phyloP scores from a whole-genome alignment of 2,113 vertebrate genomes.

The Chionis minor region DNA sequence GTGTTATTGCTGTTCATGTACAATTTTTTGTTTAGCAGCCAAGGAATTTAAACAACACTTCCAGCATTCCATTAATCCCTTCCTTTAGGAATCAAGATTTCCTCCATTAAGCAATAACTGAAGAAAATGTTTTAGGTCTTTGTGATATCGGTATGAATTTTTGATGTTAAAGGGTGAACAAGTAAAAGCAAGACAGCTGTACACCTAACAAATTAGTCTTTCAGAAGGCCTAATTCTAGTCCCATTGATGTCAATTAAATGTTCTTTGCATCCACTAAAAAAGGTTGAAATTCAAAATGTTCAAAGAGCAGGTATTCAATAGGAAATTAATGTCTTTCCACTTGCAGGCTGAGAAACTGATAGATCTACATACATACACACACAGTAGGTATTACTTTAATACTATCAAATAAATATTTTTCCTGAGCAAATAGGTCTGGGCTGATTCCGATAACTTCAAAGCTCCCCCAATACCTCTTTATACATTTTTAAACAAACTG shows the following conservation, averaged over 20 bases:
- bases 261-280: background rate
- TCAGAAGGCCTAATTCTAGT: slow-evolving; percentile 7
- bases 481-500: slow-evolving; percentile 11
- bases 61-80: slow-evolving; percentile 43
- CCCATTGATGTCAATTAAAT: background rate
- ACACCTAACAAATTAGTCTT: slow-evolving; percentile 36
- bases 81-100: slow-evolving; percentile 43
- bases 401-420: background rate
- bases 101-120: slow-evolving; percentile 27
- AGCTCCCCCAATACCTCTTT: background rate
- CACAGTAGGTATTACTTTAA: background rate
- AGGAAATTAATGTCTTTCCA: background rate
- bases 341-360: background rate
- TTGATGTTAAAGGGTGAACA: slow-evolving; percentile 23
- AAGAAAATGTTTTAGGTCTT: background rate
- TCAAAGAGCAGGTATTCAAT: background rate
- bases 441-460: background rate
- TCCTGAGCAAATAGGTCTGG: background rate
- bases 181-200: background rate
- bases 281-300: background rate
- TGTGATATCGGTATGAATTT: slow-evolving; percentile 28
- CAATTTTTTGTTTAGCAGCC: background rate
- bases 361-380: background rate
- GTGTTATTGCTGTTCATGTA: background rate
- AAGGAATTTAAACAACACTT: slow-evolving; percentile 31